Base-by-base conservation (phyloP, 2,888 invertebrate species). In the Drosophila incognita region DNA sequence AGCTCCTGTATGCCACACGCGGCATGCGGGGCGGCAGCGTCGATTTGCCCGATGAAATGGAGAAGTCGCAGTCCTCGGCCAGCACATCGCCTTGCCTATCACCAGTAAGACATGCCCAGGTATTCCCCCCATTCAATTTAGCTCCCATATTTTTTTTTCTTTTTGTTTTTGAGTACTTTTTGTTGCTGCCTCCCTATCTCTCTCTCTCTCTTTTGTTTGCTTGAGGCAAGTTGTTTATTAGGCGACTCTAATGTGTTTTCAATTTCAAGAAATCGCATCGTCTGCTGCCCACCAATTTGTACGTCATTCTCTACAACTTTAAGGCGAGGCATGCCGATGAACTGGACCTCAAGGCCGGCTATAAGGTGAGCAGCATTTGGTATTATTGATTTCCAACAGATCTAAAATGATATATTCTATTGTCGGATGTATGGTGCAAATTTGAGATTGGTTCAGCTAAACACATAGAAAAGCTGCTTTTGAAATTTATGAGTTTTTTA, bases 271-370 rank as follows among this genome's bases (percentile, higher is more conserved):
- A 97, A 94, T 95, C 96, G 65, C 97, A 97, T 93, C 95, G 97
- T 57, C 94, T 98, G 51, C 94, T 98, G 69, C 97, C 98, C 31
- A 97, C 97, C 70, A 98, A 98, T 92, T 94, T 98, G 40, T 99
- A 98, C 94, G 98, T 99, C 70, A 97, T 98, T 57, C 94, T 99
- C 51, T 99, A 98, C 94, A 98, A 98, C 94, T 99, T 99, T 93
- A 97, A 98, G 91, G 97, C 98, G 0, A 95, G 98, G 68, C 98
- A 98, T 93, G 96, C 97, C 64, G 99, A 98, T 92, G 99, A 99
- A 92, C 94, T 99, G 87, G 98, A 99, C 92, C 94, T 99, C 40
- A 98, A 98, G 94, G 97, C 98, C 29, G 98, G 98, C 4, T 97
- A 97, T 93, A 95, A 95, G 91, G 93, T 93, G 78, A 88, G 89